phyloP scores from a whole-genome alignment of 2,797 vertebrate species.

The Taeniopygia guttata region DNA sequence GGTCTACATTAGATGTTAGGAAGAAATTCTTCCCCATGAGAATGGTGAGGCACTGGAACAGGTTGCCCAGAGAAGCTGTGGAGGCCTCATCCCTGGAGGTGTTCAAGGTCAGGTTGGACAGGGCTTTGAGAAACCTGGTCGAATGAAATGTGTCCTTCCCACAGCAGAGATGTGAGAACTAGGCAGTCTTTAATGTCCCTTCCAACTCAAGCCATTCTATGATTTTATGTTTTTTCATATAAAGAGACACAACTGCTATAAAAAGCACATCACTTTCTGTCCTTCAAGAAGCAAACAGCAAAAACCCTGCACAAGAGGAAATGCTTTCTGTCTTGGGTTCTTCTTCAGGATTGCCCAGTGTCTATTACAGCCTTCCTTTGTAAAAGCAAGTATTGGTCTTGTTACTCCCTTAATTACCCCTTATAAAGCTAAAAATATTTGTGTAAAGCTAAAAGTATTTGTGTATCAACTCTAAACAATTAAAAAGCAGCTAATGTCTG shows the following conservation, averaged over 20 bases:
- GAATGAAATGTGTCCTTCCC: not conserved
- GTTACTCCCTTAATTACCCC: not conserved
- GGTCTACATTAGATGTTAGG: not conserved
- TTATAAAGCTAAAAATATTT: not conserved
- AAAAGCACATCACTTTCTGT: not conserved
- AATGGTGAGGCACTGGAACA: not conserved
- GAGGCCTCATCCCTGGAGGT: not conserved
- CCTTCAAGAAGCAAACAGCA: not conserved
- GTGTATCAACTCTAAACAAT: not conserved
- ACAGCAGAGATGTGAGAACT: not conserved
- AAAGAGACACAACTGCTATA: not conserved
- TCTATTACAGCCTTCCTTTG: not conserved
- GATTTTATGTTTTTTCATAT: not conserved
- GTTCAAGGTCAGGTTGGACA: not conserved
- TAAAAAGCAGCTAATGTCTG: not conserved
- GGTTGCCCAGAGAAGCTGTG: not conserved
- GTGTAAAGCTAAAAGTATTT: not conserved
- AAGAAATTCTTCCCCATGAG: not conserved
- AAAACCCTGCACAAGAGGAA: not conserved
- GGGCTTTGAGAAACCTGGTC: not conserved
- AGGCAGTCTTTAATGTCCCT: not conserved
- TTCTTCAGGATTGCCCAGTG: not conserved
- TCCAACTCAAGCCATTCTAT: not conserved
- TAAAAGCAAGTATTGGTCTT: not conserved
- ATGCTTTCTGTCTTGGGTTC: not conserved